A percentile compares a stretch with the other conserved stretches of the same genome.
Evolutionary conservation across 2,113 vertebrate species (phyloP).

Genomic region (Ctenomys sociabilis): DNA sequence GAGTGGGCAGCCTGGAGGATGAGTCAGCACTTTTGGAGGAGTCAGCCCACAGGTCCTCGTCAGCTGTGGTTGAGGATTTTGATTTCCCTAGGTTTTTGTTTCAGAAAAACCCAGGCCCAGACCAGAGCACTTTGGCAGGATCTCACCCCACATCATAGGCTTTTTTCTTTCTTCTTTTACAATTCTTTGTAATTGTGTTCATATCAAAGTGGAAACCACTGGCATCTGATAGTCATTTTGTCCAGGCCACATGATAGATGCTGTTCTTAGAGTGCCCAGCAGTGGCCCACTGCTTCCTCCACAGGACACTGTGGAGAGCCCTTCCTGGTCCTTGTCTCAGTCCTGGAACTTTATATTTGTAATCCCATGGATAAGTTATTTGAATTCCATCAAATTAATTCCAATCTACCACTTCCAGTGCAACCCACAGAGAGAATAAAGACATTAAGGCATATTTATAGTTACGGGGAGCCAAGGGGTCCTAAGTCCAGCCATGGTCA

Average conservation of each 20-base stretch:
- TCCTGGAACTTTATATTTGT: too few relatives aligned
- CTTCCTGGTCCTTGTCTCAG: too few relatives aligned
- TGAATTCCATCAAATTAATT: too few relatives aligned
- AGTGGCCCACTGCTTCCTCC: not conserved
- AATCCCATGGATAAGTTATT: too few relatives aligned
- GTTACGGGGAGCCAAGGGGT: too few relatives aligned
- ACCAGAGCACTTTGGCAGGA: not conserved
- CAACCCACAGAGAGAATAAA: too few relatives aligned
- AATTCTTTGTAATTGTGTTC: slow-evolving; percentile 70
- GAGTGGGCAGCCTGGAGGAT: not conserved
- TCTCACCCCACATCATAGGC: slow-evolving; percentile 68
- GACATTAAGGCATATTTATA: too few relatives aligned
- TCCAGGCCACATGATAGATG: slow-evolving; percentile 58
- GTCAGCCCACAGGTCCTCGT: not conserved
- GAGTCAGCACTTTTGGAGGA: not conserved
- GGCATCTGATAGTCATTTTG: slow-evolving; percentile 25
- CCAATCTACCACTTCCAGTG: too few relatives aligned
- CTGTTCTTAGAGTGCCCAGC: not conserved
- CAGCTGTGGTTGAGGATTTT: slow-evolving; percentile 16
- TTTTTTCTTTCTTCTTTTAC: slow-evolving; percentile 26
- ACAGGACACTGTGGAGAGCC: too few relatives aligned
- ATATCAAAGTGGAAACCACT: slow-evolving; percentile 74
- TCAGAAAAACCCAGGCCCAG: not conserved
- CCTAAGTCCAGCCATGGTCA: too few relatives aligned
- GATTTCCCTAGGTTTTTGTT: slow-evolving; percentile 45